These are phyloP conservation scores for Dryobotodes eremita DNA, from an alignment of 2,888 invertebrate genomes.

Conservation along the genomic window DNA sequence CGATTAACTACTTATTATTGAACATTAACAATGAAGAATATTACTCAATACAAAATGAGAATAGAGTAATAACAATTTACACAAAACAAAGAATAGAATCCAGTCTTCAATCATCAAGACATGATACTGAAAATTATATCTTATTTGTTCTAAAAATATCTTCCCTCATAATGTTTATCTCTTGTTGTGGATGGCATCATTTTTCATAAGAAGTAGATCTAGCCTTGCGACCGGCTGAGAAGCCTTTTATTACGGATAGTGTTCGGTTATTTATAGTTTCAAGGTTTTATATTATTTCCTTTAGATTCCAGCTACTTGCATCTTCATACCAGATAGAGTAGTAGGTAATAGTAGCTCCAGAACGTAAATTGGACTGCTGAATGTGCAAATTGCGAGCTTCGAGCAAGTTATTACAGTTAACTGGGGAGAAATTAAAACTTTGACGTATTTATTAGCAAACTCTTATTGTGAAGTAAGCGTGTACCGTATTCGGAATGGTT, in stretches of 20 bases:
- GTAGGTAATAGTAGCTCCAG: neutral
- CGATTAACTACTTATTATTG: neutral
- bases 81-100: constrained; percentile 6
- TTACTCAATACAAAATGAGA: neutral
- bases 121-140: constrained; percentile 12
- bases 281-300: constrained; percentile 61
- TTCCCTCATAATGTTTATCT: constrained; percentile 22
- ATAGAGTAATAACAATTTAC: neutral
- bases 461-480: constrained; percentile 11
- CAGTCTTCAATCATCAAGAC: constrained; percentile 25
- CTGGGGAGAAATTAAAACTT: constrained; percentile 51
- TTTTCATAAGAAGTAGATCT: constrained; percentile 66
- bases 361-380: constrained; percentile 32
- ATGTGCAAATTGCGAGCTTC: constrained; percentile 29
- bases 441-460: constrained; percentile 48
- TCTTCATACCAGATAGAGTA: constrained; percentile 29
- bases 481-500: constrained; percentile 14
- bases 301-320: constrained; percentile 34
- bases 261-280: constrained; percentile 70
- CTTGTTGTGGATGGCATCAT: constrained; percentile 50
- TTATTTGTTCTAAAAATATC: constrained; percentile 35
- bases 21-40: neutral
- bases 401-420: constrained; percentile 41
- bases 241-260: constrained; percentile 71
- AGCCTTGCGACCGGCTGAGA: constrained; percentile 74